These are phyloP conservation scores for Drosophila mayaguana DNA, from an alignment of 2,888 invertebrate genomes.

Conservation along the genomic window DNA sequence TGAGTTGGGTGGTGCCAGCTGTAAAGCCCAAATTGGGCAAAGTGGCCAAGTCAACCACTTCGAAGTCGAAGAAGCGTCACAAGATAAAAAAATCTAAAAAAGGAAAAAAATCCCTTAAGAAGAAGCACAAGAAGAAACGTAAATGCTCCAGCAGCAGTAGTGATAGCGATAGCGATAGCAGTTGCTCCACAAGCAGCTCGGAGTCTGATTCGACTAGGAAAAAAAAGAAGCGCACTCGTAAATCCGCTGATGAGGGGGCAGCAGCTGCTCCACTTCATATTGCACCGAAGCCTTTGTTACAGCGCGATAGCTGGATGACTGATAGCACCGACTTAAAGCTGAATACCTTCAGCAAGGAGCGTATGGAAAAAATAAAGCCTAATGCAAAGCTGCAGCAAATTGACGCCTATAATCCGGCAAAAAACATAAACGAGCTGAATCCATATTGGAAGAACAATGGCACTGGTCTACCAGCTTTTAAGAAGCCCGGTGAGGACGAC, in stretches of 20 bases:
- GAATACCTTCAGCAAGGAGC: conserved; percentile 84
- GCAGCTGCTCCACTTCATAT: background rate
- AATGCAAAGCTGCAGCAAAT: conserved; percentile 86
- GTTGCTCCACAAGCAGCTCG: background rate
- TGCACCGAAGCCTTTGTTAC: conserved; percentile 47
- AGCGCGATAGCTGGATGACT: conserved; percentile 93
- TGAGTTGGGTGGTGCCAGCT: background rate
- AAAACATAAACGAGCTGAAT: conserved; percentile 92
- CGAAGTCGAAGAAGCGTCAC: background rate
- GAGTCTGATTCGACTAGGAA: background rate
- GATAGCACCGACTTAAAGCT: conserved; percentile 83
- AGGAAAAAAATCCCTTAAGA: background rate
- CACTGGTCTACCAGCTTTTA: conserved; percentile 90
- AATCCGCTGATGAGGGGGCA: background rate
- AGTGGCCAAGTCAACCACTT: background rate
- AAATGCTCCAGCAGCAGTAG: background rate
- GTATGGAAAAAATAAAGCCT: conserved; percentile 85
- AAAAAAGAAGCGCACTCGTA: background rate
- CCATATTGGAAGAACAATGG: conserved; percentile 97
- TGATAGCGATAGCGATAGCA: background rate
- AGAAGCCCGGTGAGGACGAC: conserved; percentile 82
- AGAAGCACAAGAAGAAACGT: background rate
- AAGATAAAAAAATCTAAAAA: background rate
- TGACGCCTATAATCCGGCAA: conserved; percentile 89
- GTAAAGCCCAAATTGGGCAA: background rate